Base-by-base conservation (phyloP, 1,140 invertebrate species). In the Akabosia matsudoensis region DNA sequence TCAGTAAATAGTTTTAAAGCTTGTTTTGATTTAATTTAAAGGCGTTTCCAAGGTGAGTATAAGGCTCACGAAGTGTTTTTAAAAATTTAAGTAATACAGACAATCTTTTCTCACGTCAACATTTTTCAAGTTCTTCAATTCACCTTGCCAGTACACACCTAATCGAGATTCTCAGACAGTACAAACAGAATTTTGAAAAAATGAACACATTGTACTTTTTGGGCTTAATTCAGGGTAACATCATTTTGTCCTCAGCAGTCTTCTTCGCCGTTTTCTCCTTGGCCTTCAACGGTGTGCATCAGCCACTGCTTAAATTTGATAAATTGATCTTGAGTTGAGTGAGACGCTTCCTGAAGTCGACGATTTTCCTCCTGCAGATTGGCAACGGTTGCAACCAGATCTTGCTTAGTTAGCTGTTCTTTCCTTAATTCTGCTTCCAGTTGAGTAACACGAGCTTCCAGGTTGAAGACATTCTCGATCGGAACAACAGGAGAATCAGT, bases 281-380 rank as follows among this genome's bases (percentile, higher is more conserved):
- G 61, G 7, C 61, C 61, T 83, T 95, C 92, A 79, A 95, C 93
- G 33, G 92, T 95, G 82, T 92, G 90, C 82, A 95, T 94, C 82
- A 96, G 95, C 94, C 95, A 97, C 84, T 97, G 94, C 10, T 94
- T 96, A 84, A 96, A 96, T 80, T 92, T 91, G 26, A 93, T 88
- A 13, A 97, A 88, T 83, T 97, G 94, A 81, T 93, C 92, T 13
- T 93, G 92, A 28, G 94, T 94, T 33, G 91, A 91, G 76, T 94
- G 92, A 22, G 92, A 94, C 84, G 96, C 94, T 79, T 96, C 93
- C 81, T 95, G 92, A 14, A 96, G 85, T 45, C 93, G 89, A 10
- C 90, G 88, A 85, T 97, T 97, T 83, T 96, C 93, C 61, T 93
- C 90, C 37, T 91, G 87, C 64, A 97, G 85, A 61, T 92, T 73